A percentile compares a stretch with the other conserved stretches of the same genome.
These are phyloP conservation scores for Thymelicus sylvestris DNA, from an alignment of 2,888 invertebrate species.

Conservation along the genomic window DNA sequence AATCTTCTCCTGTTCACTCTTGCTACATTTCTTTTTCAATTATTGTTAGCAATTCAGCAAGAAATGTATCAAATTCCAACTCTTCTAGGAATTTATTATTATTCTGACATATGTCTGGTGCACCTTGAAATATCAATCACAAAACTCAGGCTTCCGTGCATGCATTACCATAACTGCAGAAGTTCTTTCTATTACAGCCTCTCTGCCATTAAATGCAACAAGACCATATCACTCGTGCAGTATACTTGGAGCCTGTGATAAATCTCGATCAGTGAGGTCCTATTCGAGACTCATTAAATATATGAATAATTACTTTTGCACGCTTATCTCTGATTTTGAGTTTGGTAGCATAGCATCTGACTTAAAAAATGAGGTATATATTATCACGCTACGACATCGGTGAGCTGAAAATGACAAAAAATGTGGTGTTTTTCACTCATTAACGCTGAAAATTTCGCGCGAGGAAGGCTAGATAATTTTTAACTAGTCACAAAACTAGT, in stretches of 20 bases:
- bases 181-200: constrained; percentile 91
- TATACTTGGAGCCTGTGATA: constrained; percentile 86
- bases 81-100: constrained; percentile 6
- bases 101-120: constrained; percentile 96
- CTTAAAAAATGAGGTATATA: constrained; percentile 34
- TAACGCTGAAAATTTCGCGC: constrained; percentile 32
- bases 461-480: constrained; percentile 17
- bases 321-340: constrained; percentile 27
- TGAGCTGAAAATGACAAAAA: constrained; percentile 39
- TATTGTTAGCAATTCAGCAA: constrained; percentile 50
- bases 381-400: constrained; percentile 38
- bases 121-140: constrained; percentile 99
- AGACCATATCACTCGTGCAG: constrained; percentile 89
- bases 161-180: constrained; percentile 99
- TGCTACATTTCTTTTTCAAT: constrained; percentile 91
- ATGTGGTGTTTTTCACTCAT: constrained; percentile 38
- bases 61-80: constrained; percentile 1
- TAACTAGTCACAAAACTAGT: constrained; percentile 5
- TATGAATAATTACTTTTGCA: constrained; percentile 25
- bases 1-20: constrained; percentile 92
- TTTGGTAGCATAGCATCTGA: constrained; percentile 37
- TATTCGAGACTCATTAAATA: constrained; percentile 77
- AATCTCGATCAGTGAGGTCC: constrained; percentile 92
- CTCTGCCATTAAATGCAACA: constrained; percentile 89
- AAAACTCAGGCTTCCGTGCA: constrained; percentile 99